Percentiles rank a stretch among this genome's conserved stretches.
phyloP scores from a whole-genome alignment of 1,140 invertebrate species.

The Oncopodura yosiiana region DNA sequence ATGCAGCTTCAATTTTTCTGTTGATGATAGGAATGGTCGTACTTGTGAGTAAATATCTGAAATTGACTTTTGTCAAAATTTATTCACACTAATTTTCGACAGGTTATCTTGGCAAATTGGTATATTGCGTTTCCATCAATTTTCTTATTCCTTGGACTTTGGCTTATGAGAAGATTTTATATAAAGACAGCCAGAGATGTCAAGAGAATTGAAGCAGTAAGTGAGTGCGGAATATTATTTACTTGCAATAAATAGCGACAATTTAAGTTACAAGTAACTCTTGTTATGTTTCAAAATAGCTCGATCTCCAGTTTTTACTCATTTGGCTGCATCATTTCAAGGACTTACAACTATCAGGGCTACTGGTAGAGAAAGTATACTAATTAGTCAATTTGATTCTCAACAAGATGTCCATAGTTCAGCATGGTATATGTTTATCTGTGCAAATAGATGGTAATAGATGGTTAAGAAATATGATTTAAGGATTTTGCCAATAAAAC shows the following conservation, averaged over 20 bases:
- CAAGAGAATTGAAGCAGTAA: conserved; percentile 46
- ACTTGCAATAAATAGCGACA: neutral
- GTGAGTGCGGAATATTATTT: conserved; percentile 2
- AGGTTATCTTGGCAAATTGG: conserved; percentile 46
- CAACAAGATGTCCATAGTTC: conserved; percentile 60
- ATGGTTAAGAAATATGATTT: too few relatives aligned
- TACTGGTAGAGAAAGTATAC: conserved; percentile 59
- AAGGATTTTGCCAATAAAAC: too few relatives aligned
- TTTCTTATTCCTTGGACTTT: conserved; percentile 47
- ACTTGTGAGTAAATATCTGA: too few relatives aligned
- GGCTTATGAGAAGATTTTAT: conserved; percentile 48
- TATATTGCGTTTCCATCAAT: conserved; percentile 50
- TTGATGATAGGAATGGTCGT: conserved; percentile 13
- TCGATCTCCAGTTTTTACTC: conserved; percentile 70
- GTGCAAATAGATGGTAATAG: conserved; percentile 56
- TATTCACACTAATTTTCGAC: neutral
- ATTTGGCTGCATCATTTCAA: conserved; percentile 76
- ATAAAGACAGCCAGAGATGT: conserved; percentile 52
- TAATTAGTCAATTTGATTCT: conserved; percentile 69
- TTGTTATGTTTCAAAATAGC: conserved; percentile 41
- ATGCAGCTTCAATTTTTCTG: conserved; percentile 19
- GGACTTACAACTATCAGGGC: conserved; percentile 83
- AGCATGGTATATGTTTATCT: conserved; percentile 56
- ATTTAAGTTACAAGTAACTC: neutral
- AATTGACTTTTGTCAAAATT: conserved; percentile 14